A percentile compares a stretch with the other conserved stretches of the same genome.
Conservation (phyloP, 2,888 invertebrate species). For the Drosophila dives region DNA sequence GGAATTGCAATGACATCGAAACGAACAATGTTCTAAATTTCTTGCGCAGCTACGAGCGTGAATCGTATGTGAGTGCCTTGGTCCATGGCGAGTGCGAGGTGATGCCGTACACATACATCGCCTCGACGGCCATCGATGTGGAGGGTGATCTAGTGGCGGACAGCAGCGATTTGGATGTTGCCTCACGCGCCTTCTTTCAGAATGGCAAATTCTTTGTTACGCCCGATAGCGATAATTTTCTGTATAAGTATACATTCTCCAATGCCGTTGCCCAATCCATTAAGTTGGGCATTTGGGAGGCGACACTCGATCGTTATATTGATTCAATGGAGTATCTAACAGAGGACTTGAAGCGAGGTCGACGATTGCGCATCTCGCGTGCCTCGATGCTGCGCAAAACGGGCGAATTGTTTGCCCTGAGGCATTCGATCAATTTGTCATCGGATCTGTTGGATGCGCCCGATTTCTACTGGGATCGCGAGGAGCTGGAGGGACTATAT, state of each 20-base stretch:
- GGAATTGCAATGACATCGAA: conserved; percentile 94
- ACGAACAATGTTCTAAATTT: conserved; percentile 91
- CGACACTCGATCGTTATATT: conserved; percentile 92
- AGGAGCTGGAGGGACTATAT: conserved; percentile 94
- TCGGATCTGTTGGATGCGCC: conserved; percentile 97
- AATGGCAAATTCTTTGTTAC: conserved; percentile 83
- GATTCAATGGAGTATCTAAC: conserved; percentile 93
- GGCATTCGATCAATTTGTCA: conserved; percentile 96
- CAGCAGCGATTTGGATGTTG: conserved; percentile 77
- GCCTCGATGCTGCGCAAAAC: conserved; percentile 89
- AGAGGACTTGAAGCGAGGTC: conserved; percentile 91
- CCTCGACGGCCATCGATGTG: conserved; percentile 73
- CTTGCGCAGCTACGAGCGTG: conserved; percentile 88
- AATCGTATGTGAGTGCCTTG: conserved; percentile 88
- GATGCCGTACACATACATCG: conserved; percentile 91
- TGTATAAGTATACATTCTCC: conserved; percentile 97
- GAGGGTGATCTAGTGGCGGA: conserved; percentile 84
- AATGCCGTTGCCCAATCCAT: conserved; percentile 97
- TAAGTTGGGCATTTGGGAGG: conserved; percentile 97
- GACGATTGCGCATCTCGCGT: conserved; percentile 87
- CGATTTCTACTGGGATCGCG: conserved; percentile 99
- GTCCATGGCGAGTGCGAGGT: conserved; percentile 92
- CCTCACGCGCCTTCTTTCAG: conserved; percentile 81
- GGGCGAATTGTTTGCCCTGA: conserved; percentile 94
- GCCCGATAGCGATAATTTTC: conserved; percentile 86